Conservation (phyloP, 1,140 invertebrate genomes). For the Penaeus chinensis region DNA sequence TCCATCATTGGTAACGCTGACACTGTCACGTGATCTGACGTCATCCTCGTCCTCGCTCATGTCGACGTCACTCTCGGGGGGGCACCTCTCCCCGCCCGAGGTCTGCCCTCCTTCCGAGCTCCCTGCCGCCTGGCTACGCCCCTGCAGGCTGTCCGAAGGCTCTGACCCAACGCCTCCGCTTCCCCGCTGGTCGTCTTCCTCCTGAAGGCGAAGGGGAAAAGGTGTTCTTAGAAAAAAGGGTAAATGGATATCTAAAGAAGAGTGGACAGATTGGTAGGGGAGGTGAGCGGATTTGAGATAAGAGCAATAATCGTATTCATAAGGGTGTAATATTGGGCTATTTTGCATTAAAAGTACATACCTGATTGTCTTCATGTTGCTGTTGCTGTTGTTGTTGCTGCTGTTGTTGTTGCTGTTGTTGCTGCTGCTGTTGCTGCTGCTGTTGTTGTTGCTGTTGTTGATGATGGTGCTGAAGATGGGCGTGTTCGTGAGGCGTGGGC, state of each 20-base stretch:
- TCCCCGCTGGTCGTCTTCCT: conserved; percentile 48
- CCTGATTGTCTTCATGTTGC: conserved; percentile 40
- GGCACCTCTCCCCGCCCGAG: conserved; percentile 32
- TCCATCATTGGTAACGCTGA: conserved; percentile 37
- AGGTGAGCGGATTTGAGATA: too few species aligned
- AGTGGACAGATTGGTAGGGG: too few species aligned
- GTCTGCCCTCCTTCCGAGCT: conserved; percentile 45
- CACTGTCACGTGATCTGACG: conserved; percentile 57
- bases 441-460: conserved; percentile 56
- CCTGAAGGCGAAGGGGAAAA: conserved; percentile 6
- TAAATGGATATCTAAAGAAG: neutral
- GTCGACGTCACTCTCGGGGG: conserved; percentile 63
- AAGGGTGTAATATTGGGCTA: too few species aligned
- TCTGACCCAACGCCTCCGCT: conserved; percentile 40
- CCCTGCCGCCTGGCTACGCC: conserved; percentile 31
- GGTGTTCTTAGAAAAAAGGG: neutral
- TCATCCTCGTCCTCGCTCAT: conserved; percentile 64
- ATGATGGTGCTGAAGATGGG: conserved; percentile 46
- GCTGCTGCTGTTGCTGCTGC: conserved; percentile 49
- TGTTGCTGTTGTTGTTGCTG: neutral
- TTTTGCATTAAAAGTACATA: neutral
- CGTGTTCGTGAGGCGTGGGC: conserved; percentile 52
- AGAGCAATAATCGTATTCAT: too few species aligned
- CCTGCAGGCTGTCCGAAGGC: conserved; percentile 33
- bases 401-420: conserved; percentile 33